A percentile compares a stretch with the other conserved stretches of the same genome.
phyloP scores from a whole-genome alignment of 2,113 vertebrate genomes.

The Mixornis gularis region DNA sequence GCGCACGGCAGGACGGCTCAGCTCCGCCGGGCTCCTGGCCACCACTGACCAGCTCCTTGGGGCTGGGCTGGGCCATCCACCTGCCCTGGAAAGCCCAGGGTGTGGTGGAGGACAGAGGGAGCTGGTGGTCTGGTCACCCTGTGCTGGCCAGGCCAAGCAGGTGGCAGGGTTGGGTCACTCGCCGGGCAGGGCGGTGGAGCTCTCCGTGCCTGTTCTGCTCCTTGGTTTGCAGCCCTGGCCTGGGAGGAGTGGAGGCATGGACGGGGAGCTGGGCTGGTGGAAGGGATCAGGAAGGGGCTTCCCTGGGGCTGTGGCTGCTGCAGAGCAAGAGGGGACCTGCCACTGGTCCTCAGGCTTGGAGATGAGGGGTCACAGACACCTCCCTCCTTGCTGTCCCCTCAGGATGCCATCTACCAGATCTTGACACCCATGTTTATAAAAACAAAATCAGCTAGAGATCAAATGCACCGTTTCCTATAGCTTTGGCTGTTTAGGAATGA shows the following conservation, averaged over 20 bases:
- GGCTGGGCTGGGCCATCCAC: background rate
- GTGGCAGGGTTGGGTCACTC: accelerated
- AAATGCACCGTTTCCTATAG: background rate
- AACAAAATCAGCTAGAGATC: background rate
- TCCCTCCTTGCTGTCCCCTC: background rate
- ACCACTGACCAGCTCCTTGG: accelerated
- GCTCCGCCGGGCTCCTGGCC: background rate
- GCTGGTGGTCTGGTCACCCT: background rate
- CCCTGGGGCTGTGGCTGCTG: background rate
- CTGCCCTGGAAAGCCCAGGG: background rate
- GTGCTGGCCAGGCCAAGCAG: background rate
- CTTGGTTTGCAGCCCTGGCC: background rate
- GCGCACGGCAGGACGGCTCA: accelerated
- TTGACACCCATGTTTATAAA: background rate
- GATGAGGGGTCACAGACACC: no score
- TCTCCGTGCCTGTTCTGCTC: background rate
- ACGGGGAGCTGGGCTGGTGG: background rate
- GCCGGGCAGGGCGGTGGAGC: background rate
- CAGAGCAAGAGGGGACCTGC: background rate
- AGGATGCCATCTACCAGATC: background rate
- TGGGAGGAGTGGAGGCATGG: background rate
- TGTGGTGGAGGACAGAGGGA: background rate
- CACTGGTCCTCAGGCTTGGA: background rate
- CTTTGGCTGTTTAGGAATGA: background rate
- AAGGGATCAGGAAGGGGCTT: background rate